These are phyloP conservation scores for Caenorhabditis parvicauda DNA, from an alignment of 2,888 invertebrate genomes.

Conservation along the genomic window DNA sequence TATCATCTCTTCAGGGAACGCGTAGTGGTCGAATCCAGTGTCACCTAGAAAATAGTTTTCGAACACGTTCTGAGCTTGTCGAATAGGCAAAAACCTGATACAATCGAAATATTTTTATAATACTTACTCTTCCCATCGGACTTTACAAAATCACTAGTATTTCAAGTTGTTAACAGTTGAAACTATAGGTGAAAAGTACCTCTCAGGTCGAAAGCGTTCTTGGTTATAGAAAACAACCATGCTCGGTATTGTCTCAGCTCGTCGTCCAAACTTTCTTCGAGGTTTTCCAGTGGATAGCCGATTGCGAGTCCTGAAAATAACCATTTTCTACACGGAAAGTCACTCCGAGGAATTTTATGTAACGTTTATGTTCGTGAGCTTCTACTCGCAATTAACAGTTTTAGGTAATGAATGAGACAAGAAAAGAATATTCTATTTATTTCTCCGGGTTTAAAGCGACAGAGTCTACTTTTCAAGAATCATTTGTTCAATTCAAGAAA, in stretches of 20 bases:
- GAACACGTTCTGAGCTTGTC: not conserved
- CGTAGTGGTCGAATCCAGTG: constrained; percentile 49
- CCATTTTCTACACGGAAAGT: too few relatives aligned
- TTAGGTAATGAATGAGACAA: too few relatives aligned
- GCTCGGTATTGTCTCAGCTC: constrained; percentile 42
- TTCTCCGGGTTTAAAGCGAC: too few relatives aligned
- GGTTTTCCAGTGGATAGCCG: constrained; percentile 40
- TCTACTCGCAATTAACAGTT: too few relatives aligned
- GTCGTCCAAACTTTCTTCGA: constrained; percentile 45
- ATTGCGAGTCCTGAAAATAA: constrained; percentile 36
- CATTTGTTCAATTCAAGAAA: not conserved
- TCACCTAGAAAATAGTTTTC: constrained; percentile 15
- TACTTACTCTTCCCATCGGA: not conserved
- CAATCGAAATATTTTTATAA: not conserved
- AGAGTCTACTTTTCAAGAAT: constrained; percentile 2
- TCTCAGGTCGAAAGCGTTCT: constrained; percentile 4
- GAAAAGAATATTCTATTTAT: too few relatives aligned
- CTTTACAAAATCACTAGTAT: not conserved
- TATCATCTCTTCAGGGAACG: constrained; percentile 58
- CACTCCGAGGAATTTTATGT: too few relatives aligned
- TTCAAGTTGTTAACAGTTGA: too few relatives aligned
- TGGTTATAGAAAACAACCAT: constrained; percentile 15
- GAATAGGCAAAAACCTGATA: not conserved
- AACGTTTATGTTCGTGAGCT: too few relatives aligned
- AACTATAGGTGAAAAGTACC: too few relatives aligned